Base-by-base conservation (phyloP, 2,888 invertebrate genomes). In the Leucophora obtusa region DNA sequence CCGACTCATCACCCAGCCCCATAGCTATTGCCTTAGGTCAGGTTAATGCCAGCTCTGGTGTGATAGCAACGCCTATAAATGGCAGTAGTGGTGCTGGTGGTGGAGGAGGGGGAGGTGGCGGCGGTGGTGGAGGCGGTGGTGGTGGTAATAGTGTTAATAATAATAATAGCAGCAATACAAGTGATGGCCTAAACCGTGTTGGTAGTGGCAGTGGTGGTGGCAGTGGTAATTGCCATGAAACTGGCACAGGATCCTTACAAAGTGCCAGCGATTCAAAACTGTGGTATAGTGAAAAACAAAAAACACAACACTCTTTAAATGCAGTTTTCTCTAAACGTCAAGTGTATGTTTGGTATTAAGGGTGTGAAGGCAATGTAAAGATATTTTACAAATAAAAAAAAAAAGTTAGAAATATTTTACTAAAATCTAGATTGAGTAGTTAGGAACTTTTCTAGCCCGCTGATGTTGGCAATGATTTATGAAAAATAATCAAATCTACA, bases 1-100 rank as follows among this genome's bases (percentile, higher is more conserved):
- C 97, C 72, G 97, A 97, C 91, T 96, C 96, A 82, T 96, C 96
- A 83, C 96, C 96, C 79, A 96, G 96, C 86, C 96, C 97, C 60
- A 95, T 96, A 84, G 93, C 96, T 69, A 94, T 94, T 78, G 94
- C 94, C 76, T 92, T 94, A 84, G 94, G 94, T 50, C 93, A 93
- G 88, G 91, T 91, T 43, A 90, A 89, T 85, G 87, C 89, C 88
- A 88, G 91, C 87, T 84, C 87, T 69, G 86, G 88, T 83, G 88
- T 89, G 80, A 86, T 89, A 84, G 84, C 88, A 78, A 87, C 88
- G 84, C 89, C 91, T 73, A 89, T 91, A 83, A 90, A 90, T 82
- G 90, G 91, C 63, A 87, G 86, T 69, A 87, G 84, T 65, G 86
- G 87, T 51, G 77, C 65, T 79, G 85, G 83, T 60, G 86, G 83